A percentile compares a stretch with the other conserved stretches of the same genome.
These are phyloP conservation scores for Drosophila gaucha DNA, from an alignment of 2,888 invertebrate genomes.

Conservation along the genomic window DNA sequence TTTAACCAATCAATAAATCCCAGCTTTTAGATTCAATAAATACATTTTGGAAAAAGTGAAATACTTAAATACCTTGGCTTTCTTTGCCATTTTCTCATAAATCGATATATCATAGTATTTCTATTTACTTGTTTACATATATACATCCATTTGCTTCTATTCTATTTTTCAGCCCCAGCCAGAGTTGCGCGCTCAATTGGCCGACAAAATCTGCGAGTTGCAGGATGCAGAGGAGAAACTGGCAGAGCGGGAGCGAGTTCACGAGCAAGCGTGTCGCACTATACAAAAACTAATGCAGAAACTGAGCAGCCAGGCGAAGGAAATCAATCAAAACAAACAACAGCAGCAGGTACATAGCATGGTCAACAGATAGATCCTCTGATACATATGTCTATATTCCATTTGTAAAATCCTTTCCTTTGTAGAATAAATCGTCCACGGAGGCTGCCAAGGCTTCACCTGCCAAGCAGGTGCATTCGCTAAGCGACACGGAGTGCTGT, in stretches of 20 bases:
- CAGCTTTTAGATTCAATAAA: too few species aligned
- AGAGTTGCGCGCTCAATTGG: conserved; percentile 73
- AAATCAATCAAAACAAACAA: conserved; percentile 77
- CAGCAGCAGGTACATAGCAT: conserved; percentile 31
- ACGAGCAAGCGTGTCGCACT: conserved; percentile 82
- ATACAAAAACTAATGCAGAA: conserved; percentile 82
- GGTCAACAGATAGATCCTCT: neutral
- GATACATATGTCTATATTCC: neutral
- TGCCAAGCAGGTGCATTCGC: conserved; percentile 42
- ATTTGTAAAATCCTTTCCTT: neutral
- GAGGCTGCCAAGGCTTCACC: conserved; percentile 1
- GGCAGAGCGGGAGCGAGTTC: conserved; percentile 72
- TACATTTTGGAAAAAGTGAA: too few species aligned
- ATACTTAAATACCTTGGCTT: too few species aligned
- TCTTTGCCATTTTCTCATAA: neutral
- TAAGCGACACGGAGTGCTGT: conserved; percentile 76
- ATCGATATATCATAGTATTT: neutral
- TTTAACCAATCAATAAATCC: too few species aligned
- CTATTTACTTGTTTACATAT: neutral
- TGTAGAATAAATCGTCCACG: conserved; percentile 38
- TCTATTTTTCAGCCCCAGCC: conserved; percentile 39
- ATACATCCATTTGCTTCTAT: neutral
- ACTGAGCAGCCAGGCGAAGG: conserved; percentile 78
- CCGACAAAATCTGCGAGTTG: conserved; percentile 81
- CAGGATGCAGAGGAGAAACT: conserved; percentile 81